Evolutionary conservation across 2,888 invertebrate genomes (phyloP), one percentile per base, ranked within the genome.

Genomic region (Trypoxylon attenuatum): DNA sequence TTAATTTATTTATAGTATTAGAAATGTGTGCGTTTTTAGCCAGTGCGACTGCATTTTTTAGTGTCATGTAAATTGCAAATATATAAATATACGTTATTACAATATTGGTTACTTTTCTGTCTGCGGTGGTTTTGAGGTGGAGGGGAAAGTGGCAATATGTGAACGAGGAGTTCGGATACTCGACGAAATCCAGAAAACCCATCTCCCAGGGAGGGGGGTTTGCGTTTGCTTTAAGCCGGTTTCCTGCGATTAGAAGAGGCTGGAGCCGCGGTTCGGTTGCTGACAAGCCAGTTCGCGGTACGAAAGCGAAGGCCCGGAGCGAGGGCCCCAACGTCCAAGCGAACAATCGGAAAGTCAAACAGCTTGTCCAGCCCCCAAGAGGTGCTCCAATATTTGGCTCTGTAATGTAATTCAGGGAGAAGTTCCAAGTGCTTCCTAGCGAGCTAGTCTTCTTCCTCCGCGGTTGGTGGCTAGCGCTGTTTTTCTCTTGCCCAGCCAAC

Each of bases 311-410:
- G 58, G 50, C 50, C 47, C 45, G 50, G 42, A 41, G n/a, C n/a
- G n/a, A n/a, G n/a, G n/a, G n/a, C 56, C 15, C 45, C 53, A 60
- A 41, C 39, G 56, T 51, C 47, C 64, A 47, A 59, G 52, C 63
- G 60, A 51, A 69, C 70, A 71, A 69, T 72, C 65, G 69, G 53
- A 47, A 77, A 80, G 77, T 80, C 79, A 79, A 80, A 82, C 73
- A 78, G 63, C 61, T 76, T 69, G 71, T 72, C 66, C 76, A 49
- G 62, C 51, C 45, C 22, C 16, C 53, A 67, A 74, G 75, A 74
- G 74, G 62, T 71, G 62, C 70, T 77, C 62, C 70, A 81, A 82
- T 81, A 81, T 82, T 82, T 81, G 78, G 67, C 47, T 54, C 54
- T 62, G 58, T 77, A 80, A 78, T 78, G 79, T 69, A 80, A 76